phyloP scores from a whole-genome alignment of 2,888 invertebrate species.

The Ophion slaviceki region DNA sequence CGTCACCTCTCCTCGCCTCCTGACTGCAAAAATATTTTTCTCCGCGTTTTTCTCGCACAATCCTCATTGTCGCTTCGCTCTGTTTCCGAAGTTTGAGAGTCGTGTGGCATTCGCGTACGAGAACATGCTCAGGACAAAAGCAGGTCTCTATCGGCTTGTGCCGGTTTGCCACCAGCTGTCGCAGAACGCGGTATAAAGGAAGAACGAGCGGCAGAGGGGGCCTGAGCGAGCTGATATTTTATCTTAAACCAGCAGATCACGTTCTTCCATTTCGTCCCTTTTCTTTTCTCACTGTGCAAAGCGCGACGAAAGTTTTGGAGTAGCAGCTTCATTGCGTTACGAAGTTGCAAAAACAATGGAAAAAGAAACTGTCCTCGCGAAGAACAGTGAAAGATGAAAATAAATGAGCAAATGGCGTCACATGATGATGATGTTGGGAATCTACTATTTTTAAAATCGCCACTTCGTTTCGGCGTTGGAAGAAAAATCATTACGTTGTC shows the following conservation, averaged over 20 bases:
- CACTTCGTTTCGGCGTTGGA: too few species aligned
- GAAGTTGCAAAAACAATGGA: not conserved
- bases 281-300: not conserved
- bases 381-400: not conserved
- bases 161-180: slow-evolving; percentile 62
- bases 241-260: slow-evolving; percentile 42
- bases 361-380: not conserved
- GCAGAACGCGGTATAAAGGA: slow-evolving; percentile 34
- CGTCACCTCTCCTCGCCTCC: slow-evolving; percentile 55
- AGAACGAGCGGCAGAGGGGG: slow-evolving; percentile 13
- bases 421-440: not conserved
- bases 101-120: slow-evolving; percentile 23
- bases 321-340: not conserved
- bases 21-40: too few species aligned
- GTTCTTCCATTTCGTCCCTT: slow-evolving; percentile 24
- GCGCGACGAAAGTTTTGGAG: slow-evolving; percentile 40
- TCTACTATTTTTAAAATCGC: not conserved
- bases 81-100: slow-evolving; percentile 28
- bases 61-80: slow-evolving; percentile 55
- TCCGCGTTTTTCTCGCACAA: slow-evolving; percentile 38
- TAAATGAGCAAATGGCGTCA: not conserved
- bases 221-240: not conserved
- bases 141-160: slow-evolving; percentile 8
- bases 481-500: too few species aligned
- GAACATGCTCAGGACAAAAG: slow-evolving; percentile 32